These are phyloP conservation scores for Gavialis gangeticus DNA, from an alignment of 2,113 vertebrate species.

Conservation along the genomic window DNA sequence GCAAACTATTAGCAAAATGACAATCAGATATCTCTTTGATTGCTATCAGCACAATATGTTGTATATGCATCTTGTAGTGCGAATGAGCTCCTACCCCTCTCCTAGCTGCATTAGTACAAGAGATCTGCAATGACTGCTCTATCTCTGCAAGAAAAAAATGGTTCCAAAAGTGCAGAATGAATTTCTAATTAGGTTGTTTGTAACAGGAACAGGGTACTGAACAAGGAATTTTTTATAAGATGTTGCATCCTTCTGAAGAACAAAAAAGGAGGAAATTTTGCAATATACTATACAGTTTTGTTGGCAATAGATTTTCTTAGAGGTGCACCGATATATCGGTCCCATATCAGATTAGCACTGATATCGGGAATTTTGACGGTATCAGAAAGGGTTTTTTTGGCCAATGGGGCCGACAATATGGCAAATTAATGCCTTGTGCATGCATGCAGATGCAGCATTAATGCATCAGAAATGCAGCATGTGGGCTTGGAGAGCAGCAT, in stretches of 20 bases:
- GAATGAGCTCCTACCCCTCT: not conserved
- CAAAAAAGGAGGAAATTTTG: not conserved
- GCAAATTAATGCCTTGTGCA: too few species aligned
- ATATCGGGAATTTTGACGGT: too few species aligned
- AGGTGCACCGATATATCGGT: too few species aligned
- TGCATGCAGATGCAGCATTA: too few species aligned
- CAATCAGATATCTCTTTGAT: not conserved
- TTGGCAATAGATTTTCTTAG: too few species aligned
- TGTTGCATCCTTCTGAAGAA: not conserved
- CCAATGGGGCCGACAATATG: too few species aligned
- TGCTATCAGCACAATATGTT: accelerated
- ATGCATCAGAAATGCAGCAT: too few species aligned
- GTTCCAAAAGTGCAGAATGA: not conserved
- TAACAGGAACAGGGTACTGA: accelerated
- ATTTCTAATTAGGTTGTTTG: not conserved
- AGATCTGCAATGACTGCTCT: not conserved
- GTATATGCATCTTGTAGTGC: accelerated
- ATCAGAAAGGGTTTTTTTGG: too few species aligned
- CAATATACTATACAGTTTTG: not conserved
- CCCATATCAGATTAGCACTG: too few species aligned
- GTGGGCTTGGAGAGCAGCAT: too few species aligned
- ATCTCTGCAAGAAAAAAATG: not conserved
- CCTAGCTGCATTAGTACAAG: not conserved
- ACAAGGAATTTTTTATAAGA: not conserved
- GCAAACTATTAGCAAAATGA: accelerated